Conservation (phyloP, 2,797 vertebrate genomes). For the Gymnocypris eckloni region DNA sequence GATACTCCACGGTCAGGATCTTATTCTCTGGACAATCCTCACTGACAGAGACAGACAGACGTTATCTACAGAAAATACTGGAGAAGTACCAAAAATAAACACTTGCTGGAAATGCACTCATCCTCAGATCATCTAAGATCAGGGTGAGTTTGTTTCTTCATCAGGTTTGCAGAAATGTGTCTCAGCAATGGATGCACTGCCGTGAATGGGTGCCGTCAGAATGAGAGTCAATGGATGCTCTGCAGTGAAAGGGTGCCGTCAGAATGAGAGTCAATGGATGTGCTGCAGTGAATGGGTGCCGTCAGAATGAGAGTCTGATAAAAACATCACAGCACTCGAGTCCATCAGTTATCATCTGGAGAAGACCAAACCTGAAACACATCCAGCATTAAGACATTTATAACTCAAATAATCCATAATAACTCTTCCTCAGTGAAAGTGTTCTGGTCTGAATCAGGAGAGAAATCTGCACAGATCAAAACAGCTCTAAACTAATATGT, state of each 20-base stretch:
- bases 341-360: not conserved
- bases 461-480: no score
- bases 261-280: no score
- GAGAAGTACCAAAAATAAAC: not conserved
- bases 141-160: not conserved
- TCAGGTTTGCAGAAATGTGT: not conserved
- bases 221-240: no score
- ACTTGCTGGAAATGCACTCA: no score
- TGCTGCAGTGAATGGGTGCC: not conserved
- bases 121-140: not conserved
- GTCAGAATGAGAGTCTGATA: not conserved
- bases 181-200: not conserved
- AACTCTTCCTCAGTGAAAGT: no score
- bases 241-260: no score
- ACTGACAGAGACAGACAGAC: constrained; percentile 60
- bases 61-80: not conserved
- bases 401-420: no score
- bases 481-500: no score
- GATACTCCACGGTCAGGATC: constrained; percentile 80
- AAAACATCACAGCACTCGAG: not conserved
- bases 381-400: not conserved
- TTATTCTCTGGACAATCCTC: constrained; percentile 79
- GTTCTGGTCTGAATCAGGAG: no score
- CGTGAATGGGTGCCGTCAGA: no score
- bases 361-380: not conserved